Evolutionary conservation across 2,888 invertebrate genomes (phyloP), one percentile per base, ranked within the genome.

Genomic region (Eustalomyia histrio): DNA sequence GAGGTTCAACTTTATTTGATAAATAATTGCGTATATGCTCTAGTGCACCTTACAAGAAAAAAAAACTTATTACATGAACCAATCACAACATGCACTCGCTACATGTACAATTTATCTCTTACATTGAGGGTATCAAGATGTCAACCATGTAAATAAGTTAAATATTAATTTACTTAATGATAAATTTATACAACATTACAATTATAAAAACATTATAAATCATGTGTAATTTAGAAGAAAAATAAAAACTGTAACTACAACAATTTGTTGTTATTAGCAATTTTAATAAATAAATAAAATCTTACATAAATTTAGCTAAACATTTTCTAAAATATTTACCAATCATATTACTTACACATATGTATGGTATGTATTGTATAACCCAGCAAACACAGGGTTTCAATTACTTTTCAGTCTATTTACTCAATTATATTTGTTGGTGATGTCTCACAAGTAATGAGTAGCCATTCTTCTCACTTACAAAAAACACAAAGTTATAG

Each of bases 61-160:
- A 55, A 10, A 43, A 72, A 2, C 57, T 21, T 35, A 47, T 50
- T 35, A 64, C 57, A 58, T 64, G 43, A 47, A 47, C 43, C 43
- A 47, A 7, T 29, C 3, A 29, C 6, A 6, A 6, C 7, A 3
- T 29, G 29, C 1, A 47, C n/a, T 47, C 6, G 39, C 14, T 39
- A 39, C 10, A 12, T 39, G 29, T 29, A 64, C 3, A 29, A 29
- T 43, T n/a, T 12, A 16, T 47, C 18, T 53, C 16, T 33, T 57
- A 47, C 21, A 63, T 57, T 57, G 33, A n/a, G 16, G 21, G 8
- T 64, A 73, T 57, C 64, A 64, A 64, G 47, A 57, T 73, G 55
- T 16, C 35, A 73, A 71, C 24, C 47, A 39, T 71, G 69, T 69
- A 33, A 29, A n/a, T 47, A 3, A 1, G n/a, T 14, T 47, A 14